Conservation (phyloP, 2,113 vertebrate genomes). For the Ctenodactylus gundi region DNA sequence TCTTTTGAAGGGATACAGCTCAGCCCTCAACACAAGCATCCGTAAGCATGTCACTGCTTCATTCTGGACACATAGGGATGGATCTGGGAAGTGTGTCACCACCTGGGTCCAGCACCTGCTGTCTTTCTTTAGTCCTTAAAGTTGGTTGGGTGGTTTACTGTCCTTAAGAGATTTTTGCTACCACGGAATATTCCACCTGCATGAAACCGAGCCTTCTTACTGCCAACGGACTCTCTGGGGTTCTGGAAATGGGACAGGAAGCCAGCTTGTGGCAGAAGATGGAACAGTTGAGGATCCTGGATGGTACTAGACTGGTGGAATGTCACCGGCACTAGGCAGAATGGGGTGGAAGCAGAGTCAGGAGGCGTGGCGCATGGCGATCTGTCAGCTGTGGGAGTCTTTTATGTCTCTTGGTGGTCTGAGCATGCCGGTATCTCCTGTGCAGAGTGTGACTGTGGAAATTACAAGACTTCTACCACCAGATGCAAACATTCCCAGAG, state of each 20-base stretch:
- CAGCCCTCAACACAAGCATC: neutral
- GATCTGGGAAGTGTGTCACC: neutral
- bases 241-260: neutral
- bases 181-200: conserved; percentile 52
- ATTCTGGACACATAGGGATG: neutral
- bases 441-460: neutral
- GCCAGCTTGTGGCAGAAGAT: conserved; percentile 25
- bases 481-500: neutral
- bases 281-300: neutral
- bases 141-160: neutral
- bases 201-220: conserved; percentile 39
- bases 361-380: rapidly evolving
- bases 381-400: too few species aligned
- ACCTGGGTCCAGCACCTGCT: rapidly evolving
- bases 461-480: neutral
- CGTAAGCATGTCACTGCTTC: neutral
- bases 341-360: neutral
- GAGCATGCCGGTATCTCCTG: rapidly evolving
- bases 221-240: conserved; percentile 27
- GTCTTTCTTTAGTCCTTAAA: neutral
- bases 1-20: neutral
- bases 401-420: neutral
- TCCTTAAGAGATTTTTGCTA: conserved; percentile 7
- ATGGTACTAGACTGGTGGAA: neutral
- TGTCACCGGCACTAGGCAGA: neutral